Evolutionary conservation across 35 echinoderm and acorn worm species (phyloP).

Genomic region (Holothuria glaberrima): DNA sequence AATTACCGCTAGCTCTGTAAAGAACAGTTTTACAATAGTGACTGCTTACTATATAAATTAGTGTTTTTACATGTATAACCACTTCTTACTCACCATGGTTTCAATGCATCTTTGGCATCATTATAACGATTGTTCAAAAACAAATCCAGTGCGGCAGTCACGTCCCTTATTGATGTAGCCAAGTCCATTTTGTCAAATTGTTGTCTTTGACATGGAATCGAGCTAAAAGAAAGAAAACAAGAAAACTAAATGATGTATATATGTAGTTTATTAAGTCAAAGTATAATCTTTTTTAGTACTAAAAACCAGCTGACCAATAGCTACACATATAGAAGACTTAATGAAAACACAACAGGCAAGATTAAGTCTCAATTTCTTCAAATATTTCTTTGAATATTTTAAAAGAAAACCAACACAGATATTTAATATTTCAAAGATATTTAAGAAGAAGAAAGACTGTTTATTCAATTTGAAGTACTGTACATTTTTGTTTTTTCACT

Average conservation of each 20-base stretch:
- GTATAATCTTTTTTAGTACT: neutral
- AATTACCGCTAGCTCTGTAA: too few relatives aligned
- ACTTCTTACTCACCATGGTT: slow-evolving; percentile 81
- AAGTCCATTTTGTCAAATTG: slow-evolving; percentile 71
- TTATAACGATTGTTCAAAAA: slow-evolving; percentile 93
- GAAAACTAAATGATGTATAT: neutral
- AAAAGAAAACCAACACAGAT: neutral
- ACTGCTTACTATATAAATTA: too few relatives aligned
- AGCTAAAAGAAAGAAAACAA: neutral
- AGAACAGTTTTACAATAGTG: too few relatives aligned
- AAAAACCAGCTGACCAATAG: too few relatives aligned
- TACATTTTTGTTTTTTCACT: too few relatives aligned
- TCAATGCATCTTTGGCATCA: slow-evolving; percentile 76
- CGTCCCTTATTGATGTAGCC: slow-evolving; percentile 79
- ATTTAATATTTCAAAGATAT: too few relatives aligned
- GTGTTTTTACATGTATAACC: too few relatives aligned
- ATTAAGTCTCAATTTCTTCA: too few relatives aligned
- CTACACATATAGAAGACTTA: too few relatives aligned
- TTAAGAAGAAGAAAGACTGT: too few relatives aligned
- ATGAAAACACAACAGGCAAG: too few relatives aligned
- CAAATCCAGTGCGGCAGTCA: slow-evolving; percentile 70
- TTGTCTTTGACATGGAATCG: neutral
- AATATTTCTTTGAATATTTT: neutral
- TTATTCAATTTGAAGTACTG: too few relatives aligned
- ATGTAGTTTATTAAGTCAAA: neutral